phyloP scores from a whole-genome alignment of 2,113 vertebrate genomes.

The zebrafish (Danio rerio) region DNA sequence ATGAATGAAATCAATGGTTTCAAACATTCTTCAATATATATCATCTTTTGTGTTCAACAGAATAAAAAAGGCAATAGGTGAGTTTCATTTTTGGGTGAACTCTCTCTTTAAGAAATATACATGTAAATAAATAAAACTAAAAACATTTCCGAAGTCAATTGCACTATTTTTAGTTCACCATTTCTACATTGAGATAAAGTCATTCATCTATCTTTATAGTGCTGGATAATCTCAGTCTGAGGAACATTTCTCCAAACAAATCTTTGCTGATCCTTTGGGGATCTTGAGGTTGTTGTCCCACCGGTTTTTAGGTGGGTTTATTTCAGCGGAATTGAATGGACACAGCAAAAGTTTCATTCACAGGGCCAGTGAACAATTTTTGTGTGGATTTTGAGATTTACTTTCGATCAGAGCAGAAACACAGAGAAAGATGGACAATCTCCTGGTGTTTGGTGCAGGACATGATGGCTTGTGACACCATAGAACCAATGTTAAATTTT shows the following conservation, averaged over 20 bases:
- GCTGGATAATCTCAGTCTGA: not conserved
- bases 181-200: not conserved
- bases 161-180: not conserved
- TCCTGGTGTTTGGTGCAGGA: not conserved
- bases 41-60: no score
- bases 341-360: not conserved
- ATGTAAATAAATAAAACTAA: no score
- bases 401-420: not conserved
- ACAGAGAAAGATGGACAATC: not conserved
- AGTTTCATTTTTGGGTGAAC: not conserved
- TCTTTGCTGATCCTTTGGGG: not conserved
- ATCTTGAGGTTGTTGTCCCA: not conserved
- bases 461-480: not conserved
- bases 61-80: not conserved
- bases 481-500: not conserved
- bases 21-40: no score
- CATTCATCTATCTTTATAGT: not conserved
- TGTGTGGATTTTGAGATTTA: not conserved
- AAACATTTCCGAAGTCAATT: not conserved
- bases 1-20: no score
- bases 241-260: not conserved
- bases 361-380: not conserved
- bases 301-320: not conserved
- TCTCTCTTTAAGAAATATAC: not conserved
- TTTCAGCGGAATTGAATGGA: not conserved